Evolutionary conservation across 2,797 vertebrate species (phyloP), one percentile per base, ranked within the genome.

Genomic region (Poecilia gillii): DNA sequence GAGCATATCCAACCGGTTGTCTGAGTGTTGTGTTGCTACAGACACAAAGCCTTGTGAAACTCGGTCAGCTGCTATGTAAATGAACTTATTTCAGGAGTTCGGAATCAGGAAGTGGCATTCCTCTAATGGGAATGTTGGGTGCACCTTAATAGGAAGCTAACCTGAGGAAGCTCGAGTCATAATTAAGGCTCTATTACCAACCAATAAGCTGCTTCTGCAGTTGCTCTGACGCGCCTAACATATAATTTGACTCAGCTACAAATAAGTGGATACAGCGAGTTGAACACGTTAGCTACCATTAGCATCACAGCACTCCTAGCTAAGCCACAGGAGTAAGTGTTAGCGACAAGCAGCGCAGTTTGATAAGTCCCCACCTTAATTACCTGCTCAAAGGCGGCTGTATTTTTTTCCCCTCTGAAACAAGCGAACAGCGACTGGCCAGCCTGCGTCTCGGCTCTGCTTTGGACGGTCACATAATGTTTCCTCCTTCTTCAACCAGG

Each of bases 71-170:
- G 70, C 49, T 75, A 47, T 81, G 84, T 78, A 74, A 88, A 87
- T 78, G 2, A 18, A 7, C 8, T 57, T 59, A 6, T 62, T 68
- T 71, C 4, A 73, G 53, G 36, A 36, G 72, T 62, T 6, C 28
- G 81, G 83, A 84, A 90, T 88, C 84, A 85, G 92, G 89, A 88
- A 90, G 88, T 86, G 59, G 9, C 79, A 62, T 36, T 2, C 12
- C 47, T 16, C 5, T 43, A 3, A 55, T 53, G 28, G 70, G 13
- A 3, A 53, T 62, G 66, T 41, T 59, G 80, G 70, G 81, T 72
- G 73, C n/a, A 43, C 76, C 72, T 79, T 33, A 18, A 59, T 45
- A 72, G 75, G 49, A 0, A 80, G 82, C 66, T 75, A 70, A 46
- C 43, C 12, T 28, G 3, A 59, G 36, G 18, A 45, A 46, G 23